Base-by-base conservation (phyloP, 2,888 invertebrate species). In the Euplexia lucipara region DNA sequence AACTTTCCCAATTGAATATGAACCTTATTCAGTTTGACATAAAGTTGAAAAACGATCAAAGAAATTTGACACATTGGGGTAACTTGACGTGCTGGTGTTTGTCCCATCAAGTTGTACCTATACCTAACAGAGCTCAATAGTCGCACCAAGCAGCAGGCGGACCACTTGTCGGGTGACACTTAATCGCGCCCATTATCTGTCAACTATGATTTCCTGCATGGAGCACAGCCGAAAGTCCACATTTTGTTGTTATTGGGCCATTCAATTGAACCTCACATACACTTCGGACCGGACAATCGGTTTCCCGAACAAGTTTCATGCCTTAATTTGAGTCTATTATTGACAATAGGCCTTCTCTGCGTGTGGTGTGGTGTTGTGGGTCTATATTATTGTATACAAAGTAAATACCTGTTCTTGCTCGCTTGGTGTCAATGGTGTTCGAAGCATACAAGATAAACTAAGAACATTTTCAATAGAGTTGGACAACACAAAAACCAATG, bases 201-300 rank as follows among this genome's bases (percentile, higher is more conserved):
- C 86, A 86, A 84, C 82, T 81, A 80, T 75, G 83, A 85, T 87
- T 86, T 88, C 86, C 87, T 85, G 67, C 52, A 68, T 34, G 47
- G 42, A 69, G 39, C 37, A 32, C 41, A 62, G 59, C 57, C 47
- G 16, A 70, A 69, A 61, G 34, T 58, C 53, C 63, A 60, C 59
- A 65, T 73, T 72, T 65, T 67, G 68, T 41, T 57, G 78, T 73
- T 64, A 68, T 58, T 67, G 39, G 56, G 72, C 75, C 80, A 75
- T 82, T 86, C 83, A 75, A 74, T 83, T 78, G 69, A 81, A 81
- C 70, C 73, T 76, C 58, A 45, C 51, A 74, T 73, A 76, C 58
- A 81, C 65, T 79, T 58, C 65, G 60, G 49, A 45, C 41, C 47
- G 57, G 59, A 73, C 62, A 69, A 72, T 64, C 48, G 52, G 58